Evolutionary conservation across 2,113 vertebrate species (phyloP).

Genomic region (Mastomys coucha): DNA sequence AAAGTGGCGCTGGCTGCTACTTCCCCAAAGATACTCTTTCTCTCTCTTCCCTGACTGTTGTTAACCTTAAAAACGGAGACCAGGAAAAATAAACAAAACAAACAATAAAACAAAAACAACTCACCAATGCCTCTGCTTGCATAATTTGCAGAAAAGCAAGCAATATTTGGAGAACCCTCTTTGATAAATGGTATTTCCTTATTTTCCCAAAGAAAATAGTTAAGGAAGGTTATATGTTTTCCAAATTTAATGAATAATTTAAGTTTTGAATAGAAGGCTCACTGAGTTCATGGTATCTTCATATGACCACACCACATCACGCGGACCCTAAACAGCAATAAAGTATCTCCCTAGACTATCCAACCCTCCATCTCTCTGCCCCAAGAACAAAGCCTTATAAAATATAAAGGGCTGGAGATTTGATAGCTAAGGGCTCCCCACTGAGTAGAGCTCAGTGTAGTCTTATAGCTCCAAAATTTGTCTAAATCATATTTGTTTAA

Average conservation of each 20-base stretch:
- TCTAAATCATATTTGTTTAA: neutral
- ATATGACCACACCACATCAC: neutral
- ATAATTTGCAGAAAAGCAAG: neutral
- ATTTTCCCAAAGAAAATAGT: conserved; percentile 2
- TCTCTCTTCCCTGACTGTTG: neutral
- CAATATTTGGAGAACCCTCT: neutral
- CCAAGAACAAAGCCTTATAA: neutral
- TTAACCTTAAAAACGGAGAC: neutral
- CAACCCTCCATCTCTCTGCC: neutral
- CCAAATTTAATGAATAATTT: neutral
- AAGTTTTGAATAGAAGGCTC: neutral
- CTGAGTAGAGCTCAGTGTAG: neutral
- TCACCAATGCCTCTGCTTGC: neutral
- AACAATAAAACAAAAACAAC: neutral
- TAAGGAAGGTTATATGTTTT: neutral
- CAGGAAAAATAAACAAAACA: neutral
- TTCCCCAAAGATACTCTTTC: neutral
- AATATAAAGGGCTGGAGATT: neutral
- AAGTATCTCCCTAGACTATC: neutral
- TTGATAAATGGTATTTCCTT: neutral
- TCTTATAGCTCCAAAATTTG: neutral
- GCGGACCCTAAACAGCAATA: neutral
- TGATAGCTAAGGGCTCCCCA: neutral
- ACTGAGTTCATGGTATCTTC: neutral
- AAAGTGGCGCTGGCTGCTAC: neutral